Conservation (phyloP, 1,140 invertebrate genomes). For the Diachasma alloeum region DNA sequence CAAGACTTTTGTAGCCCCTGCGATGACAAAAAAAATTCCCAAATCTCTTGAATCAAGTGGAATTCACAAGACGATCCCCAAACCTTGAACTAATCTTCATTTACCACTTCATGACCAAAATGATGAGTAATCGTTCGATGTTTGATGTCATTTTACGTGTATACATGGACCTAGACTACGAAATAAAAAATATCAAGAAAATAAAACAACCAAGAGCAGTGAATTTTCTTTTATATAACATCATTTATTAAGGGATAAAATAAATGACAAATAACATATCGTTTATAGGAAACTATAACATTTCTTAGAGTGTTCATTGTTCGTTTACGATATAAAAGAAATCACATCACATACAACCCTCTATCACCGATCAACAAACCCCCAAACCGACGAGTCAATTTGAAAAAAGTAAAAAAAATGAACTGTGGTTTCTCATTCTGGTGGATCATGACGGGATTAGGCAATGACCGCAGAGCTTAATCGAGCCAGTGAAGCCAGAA, state of each 20-base stretch:
- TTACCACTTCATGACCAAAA: not conserved
- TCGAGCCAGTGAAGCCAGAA: conserved; percentile 46
- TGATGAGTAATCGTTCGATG: conserved; percentile 32
- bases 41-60: no score
- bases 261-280: conserved; percentile 68
- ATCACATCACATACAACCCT: conserved; percentile 64
- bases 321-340: conserved; percentile 65
- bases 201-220: not conserved
- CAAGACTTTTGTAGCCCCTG: not conserved
- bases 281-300: conserved; percentile 67
- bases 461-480: conserved; percentile 58
- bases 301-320: conserved; percentile 65
- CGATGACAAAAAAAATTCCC: not conserved
- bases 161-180: conserved; percentile 42
- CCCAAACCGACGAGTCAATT: not conserved
- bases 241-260: conserved; percentile 67
- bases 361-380: conserved; percentile 20
- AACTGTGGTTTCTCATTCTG: not conserved
- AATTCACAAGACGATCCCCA: no score
- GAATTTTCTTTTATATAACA: conserved; percentile 62
- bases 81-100: no score
- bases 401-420: not conserved
- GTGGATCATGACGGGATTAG: conserved; percentile 51
- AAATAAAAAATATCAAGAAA: conserved; percentile 24
- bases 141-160: conserved; percentile 50